These are phyloP conservation scores for Myotis myotis DNA, from an alignment of 2,797 vertebrate genomes.

Conservation along the genomic window DNA sequence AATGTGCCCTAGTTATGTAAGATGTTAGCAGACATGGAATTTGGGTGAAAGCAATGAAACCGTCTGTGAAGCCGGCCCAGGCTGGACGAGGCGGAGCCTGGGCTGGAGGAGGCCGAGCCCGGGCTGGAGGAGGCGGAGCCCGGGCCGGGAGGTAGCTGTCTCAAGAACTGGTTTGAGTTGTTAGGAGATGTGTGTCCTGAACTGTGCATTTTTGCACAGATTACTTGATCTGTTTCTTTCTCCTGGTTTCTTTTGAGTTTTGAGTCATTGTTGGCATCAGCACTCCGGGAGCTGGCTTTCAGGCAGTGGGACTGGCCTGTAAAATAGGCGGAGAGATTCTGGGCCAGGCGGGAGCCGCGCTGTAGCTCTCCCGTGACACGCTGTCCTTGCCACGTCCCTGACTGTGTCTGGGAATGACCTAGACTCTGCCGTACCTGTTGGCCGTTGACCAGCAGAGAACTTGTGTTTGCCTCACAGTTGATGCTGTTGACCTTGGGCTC, in stretches of 20 bases:
- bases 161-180: neutral
- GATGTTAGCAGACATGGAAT: neutral
- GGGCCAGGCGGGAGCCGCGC: neutral
- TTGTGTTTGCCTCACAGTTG: constrained; percentile 2
- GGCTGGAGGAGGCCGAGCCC: too few relatives aligned
- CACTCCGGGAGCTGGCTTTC: neutral
- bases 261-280: neutral
- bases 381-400: neutral
- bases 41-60: neutral
- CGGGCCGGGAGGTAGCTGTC: neutral
- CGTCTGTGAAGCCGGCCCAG: neutral
- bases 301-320: neutral
- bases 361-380: neutral
- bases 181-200: neutral
- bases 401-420: neutral
- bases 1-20: neutral
- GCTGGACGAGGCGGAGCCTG: neutral
- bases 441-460: constrained; percentile 39
- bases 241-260: neutral
- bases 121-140: neutral
- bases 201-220: neutral
- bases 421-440: constrained; percentile 51
- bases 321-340: neutral
- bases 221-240: neutral
- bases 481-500: constrained; percentile 39